A percentile compares a stretch with the other conserved stretches of the same genome.
Conservation (phyloP, 2,888 invertebrate genomes). For the Norana najaformis region DNA sequence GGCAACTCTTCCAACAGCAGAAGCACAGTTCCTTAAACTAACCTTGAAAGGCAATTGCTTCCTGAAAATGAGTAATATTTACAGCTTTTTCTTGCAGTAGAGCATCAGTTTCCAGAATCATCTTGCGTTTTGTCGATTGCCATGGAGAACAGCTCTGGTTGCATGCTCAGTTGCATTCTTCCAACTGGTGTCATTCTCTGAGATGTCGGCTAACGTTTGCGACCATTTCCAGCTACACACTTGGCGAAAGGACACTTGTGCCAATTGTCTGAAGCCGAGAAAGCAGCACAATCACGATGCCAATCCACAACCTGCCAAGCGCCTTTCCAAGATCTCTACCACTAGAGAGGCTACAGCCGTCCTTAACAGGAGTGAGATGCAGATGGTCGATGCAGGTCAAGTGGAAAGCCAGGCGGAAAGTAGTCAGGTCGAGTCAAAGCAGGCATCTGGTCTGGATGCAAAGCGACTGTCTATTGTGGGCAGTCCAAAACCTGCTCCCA, state of each 20-base stretch:
- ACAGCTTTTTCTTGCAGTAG: neutral
- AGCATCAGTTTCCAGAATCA: neutral
- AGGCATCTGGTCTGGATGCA: neutral
- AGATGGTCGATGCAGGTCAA: neutral
- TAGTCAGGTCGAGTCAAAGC: neutral
- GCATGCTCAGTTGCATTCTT: neutral
- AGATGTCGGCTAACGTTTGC: conserved; percentile 28
- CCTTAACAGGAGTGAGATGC: neutral
- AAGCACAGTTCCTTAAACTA: no score
- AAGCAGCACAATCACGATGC: neutral
- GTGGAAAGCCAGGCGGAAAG: neutral
- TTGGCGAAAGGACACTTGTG: conserved; percentile 43
- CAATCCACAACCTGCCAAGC: conserved; percentile 8
- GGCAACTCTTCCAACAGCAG: no score
- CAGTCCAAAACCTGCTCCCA: conserved; percentile 6
- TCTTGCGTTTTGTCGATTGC: neutral
- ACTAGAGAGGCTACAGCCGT: neutral
- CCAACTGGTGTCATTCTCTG: neutral
- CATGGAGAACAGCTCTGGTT: neutral
- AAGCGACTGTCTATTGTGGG: conserved; percentile 3
- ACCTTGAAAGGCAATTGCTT: no score
- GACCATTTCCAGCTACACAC: conserved; percentile 37
- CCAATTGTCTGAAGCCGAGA: conserved; percentile 41
- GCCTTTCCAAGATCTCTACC: neutral
- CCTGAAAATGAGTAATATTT: no score